phyloP scores from a whole-genome alignment of 2,113 vertebrate genomes.

The Ageneiosus marmoratus region DNA sequence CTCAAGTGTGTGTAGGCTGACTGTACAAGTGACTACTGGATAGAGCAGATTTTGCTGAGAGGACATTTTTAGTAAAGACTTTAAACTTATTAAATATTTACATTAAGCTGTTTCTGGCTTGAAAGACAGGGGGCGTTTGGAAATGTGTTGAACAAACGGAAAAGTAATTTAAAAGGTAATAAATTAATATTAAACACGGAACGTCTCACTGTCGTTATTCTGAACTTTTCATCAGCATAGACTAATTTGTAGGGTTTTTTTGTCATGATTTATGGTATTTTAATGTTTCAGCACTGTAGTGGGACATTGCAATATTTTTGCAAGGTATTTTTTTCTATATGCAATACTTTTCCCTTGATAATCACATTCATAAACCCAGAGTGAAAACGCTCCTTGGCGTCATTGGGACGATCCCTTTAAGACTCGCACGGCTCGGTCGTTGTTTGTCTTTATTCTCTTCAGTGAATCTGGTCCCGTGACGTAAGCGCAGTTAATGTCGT shows the following conservation, averaged over 20 bases:
- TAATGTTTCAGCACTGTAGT: not conserved
- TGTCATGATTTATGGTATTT: not conserved
- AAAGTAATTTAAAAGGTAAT: conserved; percentile 70
- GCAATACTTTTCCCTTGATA: not conserved
- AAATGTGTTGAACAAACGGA: conserved; percentile 64
- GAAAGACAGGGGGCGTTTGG: conserved; percentile 44
- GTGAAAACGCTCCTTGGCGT: conserved; percentile 52
- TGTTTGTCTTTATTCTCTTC: conserved; percentile 41
- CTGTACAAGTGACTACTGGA: conserved; percentile 33
- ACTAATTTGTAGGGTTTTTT: not conserved
- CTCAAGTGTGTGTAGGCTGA: conserved; percentile 16
- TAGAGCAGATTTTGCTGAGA: conserved; percentile 37
- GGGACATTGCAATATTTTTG: not conserved
- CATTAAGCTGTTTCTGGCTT: conserved; percentile 62
- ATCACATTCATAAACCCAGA: conserved; percentile 22
- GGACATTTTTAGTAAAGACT: conserved; percentile 51
- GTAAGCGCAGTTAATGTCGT: not conserved
- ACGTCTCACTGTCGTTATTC: conserved; percentile 54
- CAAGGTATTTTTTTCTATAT: too few species aligned
- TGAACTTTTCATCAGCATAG: not conserved
- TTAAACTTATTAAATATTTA: conserved; percentile 55
- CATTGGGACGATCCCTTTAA: conserved; percentile 69
- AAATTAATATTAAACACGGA: conserved; percentile 76
- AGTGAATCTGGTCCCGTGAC: conserved; percentile 3
- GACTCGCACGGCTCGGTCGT: conserved; percentile 54